Base-by-base conservation (phyloP, 2,113 vertebrate genomes). In the Malurus melanocephalus region DNA sequence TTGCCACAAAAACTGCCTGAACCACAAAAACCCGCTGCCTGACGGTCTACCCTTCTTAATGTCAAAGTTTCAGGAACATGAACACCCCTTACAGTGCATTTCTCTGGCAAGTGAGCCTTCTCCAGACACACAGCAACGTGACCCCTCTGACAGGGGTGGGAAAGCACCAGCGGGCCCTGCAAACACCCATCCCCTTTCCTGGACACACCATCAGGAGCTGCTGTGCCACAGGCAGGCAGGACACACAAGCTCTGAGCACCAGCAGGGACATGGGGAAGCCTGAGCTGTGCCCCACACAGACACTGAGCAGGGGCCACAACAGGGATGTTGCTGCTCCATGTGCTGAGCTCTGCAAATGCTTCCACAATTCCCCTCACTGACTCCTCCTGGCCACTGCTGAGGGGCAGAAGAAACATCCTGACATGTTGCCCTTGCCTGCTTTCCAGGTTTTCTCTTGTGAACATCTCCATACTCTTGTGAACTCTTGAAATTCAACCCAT, bases 221-320 rank as follows among this genome's bases (percentile, higher is more conserved):
- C 43, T 38, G n/a, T 24, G n/a, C 4, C 4, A 0, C 69, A 53
- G 59, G 75, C 40, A 84, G 32, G 3, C 0, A 1, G 30, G 33
- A 7, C 20, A 38, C 1, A 4, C 38, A 28, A 52, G 45, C 16
- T 75, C 23, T 68, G 33, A 62, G 28, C 22, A 56, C 24, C 53
- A 33, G 30, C 24, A n/a, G 53, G 57, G 42, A 83, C 3, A 1
- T 4, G 8, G 32, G 33, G 16, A 60, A 64, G 53, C 8, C 51
- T 26, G 8, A 4, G 65, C 26, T 5, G 10, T 88, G 75, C 91
- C 35, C 21, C 86, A 56, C 87, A 55, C 64, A 40, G 56, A 87
- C 92, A 94, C 23, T 19, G 40, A 90, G 94, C 94, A 82, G 95
- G 1, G 20, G 15, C 49, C 75, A 14, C 60, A 48, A 38, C 16